Evolutionary conservation across 23 tunicate species (phyloP).

Genomic region (Halocynthia roretzi): DNA sequence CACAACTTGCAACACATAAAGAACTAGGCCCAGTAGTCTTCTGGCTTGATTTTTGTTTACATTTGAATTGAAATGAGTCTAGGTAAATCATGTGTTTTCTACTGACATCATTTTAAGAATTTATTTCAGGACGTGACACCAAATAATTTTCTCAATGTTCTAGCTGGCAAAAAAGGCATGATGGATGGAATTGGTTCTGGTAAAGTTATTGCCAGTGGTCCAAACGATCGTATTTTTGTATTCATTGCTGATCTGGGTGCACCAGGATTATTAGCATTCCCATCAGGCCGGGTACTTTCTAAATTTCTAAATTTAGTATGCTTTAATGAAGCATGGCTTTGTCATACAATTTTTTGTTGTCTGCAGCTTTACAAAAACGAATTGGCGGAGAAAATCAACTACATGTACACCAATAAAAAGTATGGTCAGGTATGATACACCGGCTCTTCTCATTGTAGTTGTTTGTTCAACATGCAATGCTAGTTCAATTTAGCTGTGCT

Average conservation of each 20-base stretch:
- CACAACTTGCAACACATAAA: too few relatives aligned
- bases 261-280: slow-evolving; percentile 73
- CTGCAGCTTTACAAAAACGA: slow-evolving; percentile 60
- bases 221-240: slow-evolving; percentile 80
- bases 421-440: slow-evolving; percentile 32
- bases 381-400: slow-evolving; percentile 60
- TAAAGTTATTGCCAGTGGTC: slow-evolving; percentile 54
- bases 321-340: too few relatives aligned
- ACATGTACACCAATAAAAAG: slow-evolving; percentile 51
- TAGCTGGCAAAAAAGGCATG: slow-evolving; percentile 46
- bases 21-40: too few relatives aligned
- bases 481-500: too few relatives aligned
- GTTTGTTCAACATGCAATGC: too few relatives aligned
- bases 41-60: too few relatives aligned
- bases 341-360: background rate
- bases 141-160: slow-evolving; percentile 46
- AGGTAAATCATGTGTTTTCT: too few relatives aligned
- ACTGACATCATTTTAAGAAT: background rate
- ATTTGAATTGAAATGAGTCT: too few relatives aligned
- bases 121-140: slow-evolving; percentile 70
- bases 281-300: slow-evolving; percentile 44
- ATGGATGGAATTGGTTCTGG: slow-evolving; percentile 67
- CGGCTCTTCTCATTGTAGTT: too few relatives aligned
- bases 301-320: background rate
- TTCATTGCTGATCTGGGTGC: slow-evolving; percentile 81